Conservation (phyloP, 23 tunicate genomes). For the Corella eumyota region DNA sequence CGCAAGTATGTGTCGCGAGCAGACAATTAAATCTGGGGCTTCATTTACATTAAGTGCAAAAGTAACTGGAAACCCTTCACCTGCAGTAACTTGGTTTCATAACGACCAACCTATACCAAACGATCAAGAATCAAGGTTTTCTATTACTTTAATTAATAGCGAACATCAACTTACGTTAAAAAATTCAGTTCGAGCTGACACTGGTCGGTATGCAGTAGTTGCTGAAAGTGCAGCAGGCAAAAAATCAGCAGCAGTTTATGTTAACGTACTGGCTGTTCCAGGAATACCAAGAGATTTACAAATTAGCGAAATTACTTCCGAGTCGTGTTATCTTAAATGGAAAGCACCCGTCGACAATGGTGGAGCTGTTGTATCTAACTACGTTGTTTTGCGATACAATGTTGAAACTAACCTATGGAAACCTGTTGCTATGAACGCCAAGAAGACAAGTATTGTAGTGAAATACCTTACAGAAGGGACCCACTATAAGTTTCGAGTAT, state of each 20-base stretch:
- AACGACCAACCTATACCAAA: slow-evolving; percentile 43
- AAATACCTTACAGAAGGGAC: slow-evolving; percentile 78
- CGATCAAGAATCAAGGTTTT: slow-evolving; percentile 3
- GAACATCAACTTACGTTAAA: too few species aligned
- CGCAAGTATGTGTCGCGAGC: slow-evolving; percentile 36
- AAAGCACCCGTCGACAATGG: slow-evolving; percentile 91
- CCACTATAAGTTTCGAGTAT: slow-evolving; percentile 57
- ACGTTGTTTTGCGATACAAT: slow-evolving; percentile 76
- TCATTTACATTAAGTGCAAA: slow-evolving; percentile 27
- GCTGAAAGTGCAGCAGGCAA: slow-evolving; percentile 83
- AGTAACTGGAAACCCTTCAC: slow-evolving; percentile 65
- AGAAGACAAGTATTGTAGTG: slow-evolving; percentile 72
- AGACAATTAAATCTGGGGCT: slow-evolving; percentile 47
- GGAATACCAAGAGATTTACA: slow-evolving; percentile 56
- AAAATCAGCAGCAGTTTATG: slow-evolving; percentile 37
- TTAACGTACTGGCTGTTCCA: slow-evolving; percentile 72
- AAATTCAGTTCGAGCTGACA: slow-evolving; percentile 41
- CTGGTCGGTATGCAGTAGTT: slow-evolving; percentile 52
- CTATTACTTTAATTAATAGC: too few species aligned
- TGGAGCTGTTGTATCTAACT: slow-evolving; percentile 81
- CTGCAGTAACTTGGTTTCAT: slow-evolving; percentile 45
- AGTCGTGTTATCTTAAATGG: slow-evolving; percentile 87
- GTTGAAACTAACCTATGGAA: slow-evolving; percentile 82
- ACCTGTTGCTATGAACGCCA: slow-evolving; percentile 68
- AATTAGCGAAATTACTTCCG: slow-evolving; percentile 62